phyloP scores from a whole-genome alignment of 1,140 invertebrate species.

The Orussus abietinus region DNA sequence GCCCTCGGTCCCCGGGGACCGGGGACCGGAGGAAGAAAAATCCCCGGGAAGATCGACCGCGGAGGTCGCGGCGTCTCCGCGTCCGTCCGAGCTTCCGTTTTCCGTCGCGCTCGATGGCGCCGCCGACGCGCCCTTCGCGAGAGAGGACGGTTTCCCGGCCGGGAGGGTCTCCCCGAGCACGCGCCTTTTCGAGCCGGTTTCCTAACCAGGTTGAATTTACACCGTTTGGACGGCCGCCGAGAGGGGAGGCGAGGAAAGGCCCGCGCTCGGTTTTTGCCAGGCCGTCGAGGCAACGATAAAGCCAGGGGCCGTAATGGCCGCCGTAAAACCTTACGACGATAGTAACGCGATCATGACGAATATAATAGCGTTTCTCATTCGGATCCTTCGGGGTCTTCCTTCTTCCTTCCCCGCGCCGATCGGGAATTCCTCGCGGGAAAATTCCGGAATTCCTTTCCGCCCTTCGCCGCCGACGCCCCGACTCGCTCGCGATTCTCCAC shows the following conservation, averaged over 20 bases:
- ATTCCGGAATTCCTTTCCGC: not conserved
- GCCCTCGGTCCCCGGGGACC: constrained; percentile 33
- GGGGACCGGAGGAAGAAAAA: no score
- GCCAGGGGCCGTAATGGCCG: constrained; percentile 29
- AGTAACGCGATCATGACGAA: constrained; percentile 41
- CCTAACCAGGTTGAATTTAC: constrained; percentile 20
- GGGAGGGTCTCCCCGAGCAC: constrained; percentile 1
- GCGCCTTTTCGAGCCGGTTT: not conserved
- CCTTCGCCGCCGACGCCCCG: not conserved
- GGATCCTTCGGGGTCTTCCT: constrained; percentile 14
- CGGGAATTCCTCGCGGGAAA: not conserved
- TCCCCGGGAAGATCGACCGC: no score
- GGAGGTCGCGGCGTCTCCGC: no score
- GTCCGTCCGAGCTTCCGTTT: no score
- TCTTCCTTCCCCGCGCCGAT: not conserved
- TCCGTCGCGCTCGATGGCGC: no score
- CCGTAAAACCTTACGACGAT: constrained; percentile 44
- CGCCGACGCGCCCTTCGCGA: no score
- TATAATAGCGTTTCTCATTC: constrained; percentile 21
- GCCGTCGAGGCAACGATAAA: constrained; percentile 26
- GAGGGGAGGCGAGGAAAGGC: constrained; percentile 1
- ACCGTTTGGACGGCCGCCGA: constrained; percentile 9
- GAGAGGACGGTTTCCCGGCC: not conserved
- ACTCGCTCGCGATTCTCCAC: constrained; percentile 1
- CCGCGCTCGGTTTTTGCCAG: constrained; percentile 6